A percentile compares a stretch with the other conserved stretches of the same genome.
Evolutionary conservation across 2,888 invertebrate genomes (phyloP).

Genomic region (Diogma glabrata): DNA sequence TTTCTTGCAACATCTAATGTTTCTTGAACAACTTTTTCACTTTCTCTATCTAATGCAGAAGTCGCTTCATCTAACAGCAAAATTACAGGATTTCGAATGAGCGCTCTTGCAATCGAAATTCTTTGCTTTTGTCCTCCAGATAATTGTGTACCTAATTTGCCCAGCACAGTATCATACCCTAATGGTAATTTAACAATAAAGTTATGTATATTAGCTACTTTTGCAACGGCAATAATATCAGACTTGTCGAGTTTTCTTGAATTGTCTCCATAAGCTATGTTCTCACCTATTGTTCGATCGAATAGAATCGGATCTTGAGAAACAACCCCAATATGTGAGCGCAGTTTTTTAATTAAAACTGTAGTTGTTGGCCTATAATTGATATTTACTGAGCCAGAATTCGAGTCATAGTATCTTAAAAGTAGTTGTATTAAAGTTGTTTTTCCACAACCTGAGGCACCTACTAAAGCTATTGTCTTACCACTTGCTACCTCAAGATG

Average conservation of each 20-base stretch:
- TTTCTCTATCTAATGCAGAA: constrained; percentile 65
- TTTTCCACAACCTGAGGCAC: constrained; percentile 69
- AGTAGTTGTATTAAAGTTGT: constrained; percentile 70
- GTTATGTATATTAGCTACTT: constrained; percentile 65
- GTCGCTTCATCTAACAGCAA: constrained; percentile 66
- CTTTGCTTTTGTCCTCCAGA: constrained; percentile 83
- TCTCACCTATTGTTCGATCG: constrained; percentile 68
- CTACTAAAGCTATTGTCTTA: constrained; percentile 62
- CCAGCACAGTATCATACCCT: constrained; percentile 65
- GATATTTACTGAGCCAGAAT: constrained; percentile 46
- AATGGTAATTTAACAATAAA: constrained; percentile 63
- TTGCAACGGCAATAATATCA: constrained; percentile 62
- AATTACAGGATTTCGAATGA: constrained; percentile 64
- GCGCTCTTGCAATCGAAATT: constrained; percentile 69
- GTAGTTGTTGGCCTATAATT: constrained; percentile 39
- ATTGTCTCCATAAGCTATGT: constrained; percentile 81
- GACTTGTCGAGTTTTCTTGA: constrained; percentile 49
- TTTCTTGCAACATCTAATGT: constrained; percentile 71
- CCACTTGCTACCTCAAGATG: constrained; percentile 55
- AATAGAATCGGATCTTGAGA: constrained; percentile 80
- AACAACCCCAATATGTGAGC: constrained; percentile 67
- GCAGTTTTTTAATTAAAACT: constrained; percentile 44
- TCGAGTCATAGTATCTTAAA: constrained; percentile 69
- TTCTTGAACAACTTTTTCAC: constrained; percentile 70
- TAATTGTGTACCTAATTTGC: constrained; percentile 63